phyloP scores from a whole-genome alignment of 2,888 invertebrate species.

The Myathropa florea region DNA sequence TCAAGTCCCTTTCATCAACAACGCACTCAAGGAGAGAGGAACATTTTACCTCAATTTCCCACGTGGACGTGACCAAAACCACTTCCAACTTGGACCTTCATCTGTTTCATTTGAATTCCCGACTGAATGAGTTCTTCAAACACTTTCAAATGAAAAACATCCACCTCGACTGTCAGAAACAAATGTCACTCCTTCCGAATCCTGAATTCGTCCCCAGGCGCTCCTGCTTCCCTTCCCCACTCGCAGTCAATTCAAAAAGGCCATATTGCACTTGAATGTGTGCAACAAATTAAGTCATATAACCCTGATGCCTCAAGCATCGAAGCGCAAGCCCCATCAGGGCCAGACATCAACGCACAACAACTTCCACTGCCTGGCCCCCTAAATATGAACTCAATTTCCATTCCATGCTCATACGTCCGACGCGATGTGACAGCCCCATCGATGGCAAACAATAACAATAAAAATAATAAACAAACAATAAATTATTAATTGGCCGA shows the following conservation, averaged over 20 bases:
- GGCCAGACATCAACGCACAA: too few species aligned
- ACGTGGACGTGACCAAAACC: background rate
- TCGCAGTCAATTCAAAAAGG: background rate
- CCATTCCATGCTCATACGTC: background rate
- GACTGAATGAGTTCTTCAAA: background rate
- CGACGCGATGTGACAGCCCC: background rate
- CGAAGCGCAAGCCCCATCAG: background rate
- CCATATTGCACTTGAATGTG: background rate
- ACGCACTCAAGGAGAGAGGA: background rate
- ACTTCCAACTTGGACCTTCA: background rate
- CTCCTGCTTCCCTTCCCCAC: background rate
- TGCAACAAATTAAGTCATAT: background rate
- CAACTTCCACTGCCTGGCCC: background rate
- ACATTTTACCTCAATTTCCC: background rate
- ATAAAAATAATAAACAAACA: conserved; percentile 22
- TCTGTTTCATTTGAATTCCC: background rate
- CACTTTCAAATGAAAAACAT: background rate
- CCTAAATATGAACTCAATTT: background rate
- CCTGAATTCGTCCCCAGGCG: too few species aligned
- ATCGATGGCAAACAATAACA: conserved; percentile 17
- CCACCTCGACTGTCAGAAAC: background rate
- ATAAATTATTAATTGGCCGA: conserved; percentile 37
- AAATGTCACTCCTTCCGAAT: too few species aligned
- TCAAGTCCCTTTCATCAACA: background rate
- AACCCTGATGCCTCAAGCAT: background rate